Conservation (phyloP, 1,140 invertebrate genomes). For the Bradysia coprophila region DNA sequence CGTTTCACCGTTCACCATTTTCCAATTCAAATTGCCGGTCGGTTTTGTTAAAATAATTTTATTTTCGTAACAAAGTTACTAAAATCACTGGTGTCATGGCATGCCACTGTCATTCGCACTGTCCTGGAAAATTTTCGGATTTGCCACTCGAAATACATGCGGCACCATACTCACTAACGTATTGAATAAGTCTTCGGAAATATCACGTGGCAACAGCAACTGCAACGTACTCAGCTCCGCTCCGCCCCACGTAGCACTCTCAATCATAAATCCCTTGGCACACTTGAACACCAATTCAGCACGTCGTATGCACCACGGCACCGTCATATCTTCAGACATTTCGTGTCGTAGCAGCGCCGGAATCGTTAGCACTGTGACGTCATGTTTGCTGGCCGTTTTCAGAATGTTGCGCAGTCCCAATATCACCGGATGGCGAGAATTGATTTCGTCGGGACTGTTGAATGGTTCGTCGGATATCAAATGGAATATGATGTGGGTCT, state of each 20-base stretch:
- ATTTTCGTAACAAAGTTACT: no score
- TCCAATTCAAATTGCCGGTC: no score
- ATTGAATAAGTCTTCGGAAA: constrained; percentile 71
- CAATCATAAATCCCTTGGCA: constrained; percentile 98
- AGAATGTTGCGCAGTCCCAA: constrained; percentile 87
- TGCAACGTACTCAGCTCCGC: constrained; percentile 49
- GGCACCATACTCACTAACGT: constrained; percentile 74
- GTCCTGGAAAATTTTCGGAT: constrained; percentile 43
- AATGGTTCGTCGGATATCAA: constrained; percentile 66
- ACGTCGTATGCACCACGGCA: constrained; percentile 85
- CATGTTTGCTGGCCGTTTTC: constrained; percentile 82
- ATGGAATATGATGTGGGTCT: constrained; percentile 90
- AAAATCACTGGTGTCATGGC: no score
- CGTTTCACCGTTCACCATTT: no score
- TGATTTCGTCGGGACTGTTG: constrained; percentile 59
- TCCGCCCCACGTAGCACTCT: constrained; percentile 84
- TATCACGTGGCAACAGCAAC: constrained; percentile 43
- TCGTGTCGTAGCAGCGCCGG: constrained; percentile 84
- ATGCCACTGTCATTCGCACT: no score
- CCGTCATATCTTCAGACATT: constrained; percentile 94
- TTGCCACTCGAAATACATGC: constrained; percentile 76
- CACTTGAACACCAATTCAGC: constrained; percentile 97
- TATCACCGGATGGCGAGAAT: constrained; percentile 90
- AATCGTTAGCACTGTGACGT: constrained; percentile 83
- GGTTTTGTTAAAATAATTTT: no score